phyloP scores from a whole-genome alignment of 2,888 invertebrate species.

The Melanostoma mellinum region DNA sequence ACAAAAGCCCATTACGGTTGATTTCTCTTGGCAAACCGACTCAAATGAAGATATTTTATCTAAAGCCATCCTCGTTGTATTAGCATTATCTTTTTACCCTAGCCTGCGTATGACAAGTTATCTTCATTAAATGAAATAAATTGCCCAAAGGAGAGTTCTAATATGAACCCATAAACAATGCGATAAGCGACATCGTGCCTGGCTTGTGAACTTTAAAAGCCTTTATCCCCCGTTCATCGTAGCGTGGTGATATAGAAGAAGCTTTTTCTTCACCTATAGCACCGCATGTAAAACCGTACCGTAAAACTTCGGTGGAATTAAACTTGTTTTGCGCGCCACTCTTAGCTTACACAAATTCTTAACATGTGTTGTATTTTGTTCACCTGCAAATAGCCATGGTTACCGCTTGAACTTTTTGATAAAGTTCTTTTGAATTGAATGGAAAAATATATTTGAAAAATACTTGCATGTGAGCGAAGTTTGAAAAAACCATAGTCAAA shows the following conservation, averaged over 20 bases:
- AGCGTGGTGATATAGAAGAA: constrained; percentile 32
- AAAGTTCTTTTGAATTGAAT: no score
- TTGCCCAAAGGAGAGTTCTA: constrained; percentile 72
- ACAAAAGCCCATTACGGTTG: constrained; percentile 6
- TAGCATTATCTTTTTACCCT: constrained; percentile 50
- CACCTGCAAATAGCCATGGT: constrained; percentile 7
- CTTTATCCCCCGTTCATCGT: constrained; percentile 44
- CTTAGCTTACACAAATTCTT: neutral
- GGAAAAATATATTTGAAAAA: no score
- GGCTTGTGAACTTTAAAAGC: constrained; percentile 65
- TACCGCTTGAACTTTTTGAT: neutral
- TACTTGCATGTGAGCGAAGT: no score
- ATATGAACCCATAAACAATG: constrained; percentile 70
- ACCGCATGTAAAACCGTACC: constrained; percentile 33
- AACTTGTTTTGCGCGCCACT: constrained; percentile 50
- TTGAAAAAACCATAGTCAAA: no score
- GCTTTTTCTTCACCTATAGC: constrained; percentile 29
- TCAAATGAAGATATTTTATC: constrained; percentile 61
- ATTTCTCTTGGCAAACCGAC: constrained; percentile 28
- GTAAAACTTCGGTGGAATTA: constrained; percentile 51
- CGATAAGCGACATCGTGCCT: constrained; percentile 68
- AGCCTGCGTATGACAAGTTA: constrained; percentile 70
- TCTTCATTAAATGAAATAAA: constrained; percentile 73
- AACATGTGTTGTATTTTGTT: constrained; percentile 31
- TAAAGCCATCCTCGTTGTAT: constrained; percentile 45